Evolutionary conservation across 2,888 invertebrate genomes (phyloP), one percentile per base, ranked within the genome.

Genomic region (Hirtodrosophila histrioides): DNA sequence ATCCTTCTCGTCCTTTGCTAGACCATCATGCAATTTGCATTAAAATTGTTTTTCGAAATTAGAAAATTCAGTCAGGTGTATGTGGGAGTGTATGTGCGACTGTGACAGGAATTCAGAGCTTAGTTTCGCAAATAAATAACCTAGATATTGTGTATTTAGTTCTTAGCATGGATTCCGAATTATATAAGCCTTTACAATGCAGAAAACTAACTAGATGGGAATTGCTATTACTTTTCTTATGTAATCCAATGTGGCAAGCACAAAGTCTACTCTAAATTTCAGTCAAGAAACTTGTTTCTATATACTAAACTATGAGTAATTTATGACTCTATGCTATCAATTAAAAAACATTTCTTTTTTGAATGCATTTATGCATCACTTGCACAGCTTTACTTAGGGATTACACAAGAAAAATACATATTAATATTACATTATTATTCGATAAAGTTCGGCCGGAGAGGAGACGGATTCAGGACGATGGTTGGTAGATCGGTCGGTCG

Each of bases 1-100:
- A 45, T 58, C 41, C 51, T 39, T 43, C 41, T 35, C 49, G 27
- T 51, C 44, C 40, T 35, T 8, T 11, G 9, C 44, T 10, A 48
- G 48, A 44, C 43, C 60, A 10, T 45, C 49, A 71, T 69, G 81
- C 75, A 86, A 82, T 82, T 82, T 82, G 67, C 75, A 84, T 78
- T 78, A 72, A 72, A 78, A 86, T 75, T 61, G 67, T 68, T 75
- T 76, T 73, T 69, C 66, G 65, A 81, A 87, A 82, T 82, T 82
- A 82, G 82, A 86, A 82, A 85, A 78, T 37, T 40, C 82, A 78
- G 61, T 78, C 66, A 66, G 73, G 62, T 84, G 86, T 44, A 50
- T 23, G 23, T n/a, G 33, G 24, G 33, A 23, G 17, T 11, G 4
- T 31, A 31, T 31, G 6, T 27, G 27, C 27, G 6, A 27, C 6